Evolutionary conservation across 2,888 invertebrate species (phyloP), one percentile per base, ranked within the genome.

Genomic region (Argynnis bischoffii): DNA sequence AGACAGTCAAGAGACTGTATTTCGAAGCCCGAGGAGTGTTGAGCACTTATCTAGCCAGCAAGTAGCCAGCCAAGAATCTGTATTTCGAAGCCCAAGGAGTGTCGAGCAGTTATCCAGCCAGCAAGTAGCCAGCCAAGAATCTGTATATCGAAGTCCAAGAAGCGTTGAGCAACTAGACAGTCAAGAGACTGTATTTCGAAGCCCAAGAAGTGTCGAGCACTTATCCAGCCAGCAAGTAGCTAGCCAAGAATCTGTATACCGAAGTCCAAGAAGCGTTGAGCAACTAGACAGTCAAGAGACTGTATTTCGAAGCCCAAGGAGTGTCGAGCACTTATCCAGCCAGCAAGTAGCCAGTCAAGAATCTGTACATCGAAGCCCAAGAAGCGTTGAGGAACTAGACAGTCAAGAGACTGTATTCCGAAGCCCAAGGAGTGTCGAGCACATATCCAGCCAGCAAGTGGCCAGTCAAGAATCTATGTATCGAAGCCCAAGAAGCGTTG

Each of bases 181-280:
- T 8, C 54, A 54, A 11, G 57, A 57, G 26, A 11, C 16, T 54
- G 0, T 46, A 11, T 31, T 41, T 8, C 53, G 65, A 3, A 68
- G 66, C 13, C 64, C 69, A 8, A 72, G 63, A 21, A 74, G 73
- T 55, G 53, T 74, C 26, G 74, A 69, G 31, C 66, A 61, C 14
- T 46, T 61, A 18, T 64, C 59, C 13, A 69, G 60, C 8, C 56
- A 60, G 18, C 59, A 54, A 31, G 21, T 63, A 14, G 55, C 55
- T 6, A 69, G 64, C 8, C 54, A 54, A 11, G 57, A 57, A 48
- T 11, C 16, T 54, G 1, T 46, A 11, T 31, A 18, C 8, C 53
- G 65, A 3, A 68, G 66, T 11, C 64, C 69, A 8, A 72, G 63
- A 21, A 73, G 73, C 53, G 53, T 74, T 26, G 74, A 69, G 18